Evolutionary conservation across 2,113 vertebrate genomes (phyloP).

Genomic region (Petroica traversi): DNA sequence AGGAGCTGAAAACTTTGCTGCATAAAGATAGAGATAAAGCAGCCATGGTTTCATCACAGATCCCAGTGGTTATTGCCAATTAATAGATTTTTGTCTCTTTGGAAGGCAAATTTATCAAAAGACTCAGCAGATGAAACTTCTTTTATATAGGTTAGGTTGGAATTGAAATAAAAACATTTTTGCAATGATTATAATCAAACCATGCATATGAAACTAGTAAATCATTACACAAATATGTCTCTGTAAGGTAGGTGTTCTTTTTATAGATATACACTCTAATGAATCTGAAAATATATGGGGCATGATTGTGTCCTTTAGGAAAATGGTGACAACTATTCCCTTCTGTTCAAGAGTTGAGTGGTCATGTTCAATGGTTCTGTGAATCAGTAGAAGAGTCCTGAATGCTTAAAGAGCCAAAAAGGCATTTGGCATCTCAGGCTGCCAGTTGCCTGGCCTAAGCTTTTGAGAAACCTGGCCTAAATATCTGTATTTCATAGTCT

Average conservation of each 20-base stretch:
- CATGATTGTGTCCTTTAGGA: background rate
- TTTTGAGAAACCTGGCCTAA: background rate
- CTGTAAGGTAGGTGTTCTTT: background rate
- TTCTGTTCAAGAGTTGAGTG: background rate
- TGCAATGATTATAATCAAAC: background rate
- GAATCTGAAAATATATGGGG: background rate
- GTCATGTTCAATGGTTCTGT: background rate
- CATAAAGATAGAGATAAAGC: background rate
- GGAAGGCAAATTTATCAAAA: background rate
- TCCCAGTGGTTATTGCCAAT: background rate
- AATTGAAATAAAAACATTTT: background rate
- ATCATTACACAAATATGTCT: background rate
- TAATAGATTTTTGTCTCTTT: background rate
- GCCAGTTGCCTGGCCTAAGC: background rate
- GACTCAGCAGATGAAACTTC: background rate
- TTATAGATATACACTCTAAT: background rate
- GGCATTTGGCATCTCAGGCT: background rate
- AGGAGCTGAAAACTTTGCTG: background rate
- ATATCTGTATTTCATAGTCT: background rate
- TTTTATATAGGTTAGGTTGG: background rate
- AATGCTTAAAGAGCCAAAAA: slow-evolving; percentile 3
- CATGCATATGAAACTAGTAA: background rate
- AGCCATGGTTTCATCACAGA: background rate
- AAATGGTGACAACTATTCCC: background rate
- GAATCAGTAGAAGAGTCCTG: background rate